Evolutionary conservation across 1,140 invertebrate species (phyloP).

Genomic region (Drosophila lacteicornis): DNA sequence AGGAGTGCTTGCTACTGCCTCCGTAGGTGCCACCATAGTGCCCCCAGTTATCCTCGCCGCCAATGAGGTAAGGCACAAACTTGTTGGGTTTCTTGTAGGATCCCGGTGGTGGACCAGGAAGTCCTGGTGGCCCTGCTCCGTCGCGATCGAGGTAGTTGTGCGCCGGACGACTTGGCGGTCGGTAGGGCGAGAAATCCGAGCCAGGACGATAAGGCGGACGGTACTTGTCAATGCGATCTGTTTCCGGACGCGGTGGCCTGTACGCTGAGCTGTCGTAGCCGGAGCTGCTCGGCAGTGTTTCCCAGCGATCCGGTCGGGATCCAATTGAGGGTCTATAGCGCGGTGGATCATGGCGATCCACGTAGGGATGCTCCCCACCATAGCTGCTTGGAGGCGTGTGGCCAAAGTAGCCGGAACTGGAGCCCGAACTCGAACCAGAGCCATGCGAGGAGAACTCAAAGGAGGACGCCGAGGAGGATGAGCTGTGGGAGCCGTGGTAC

Average conservation of each 20-base stretch:
- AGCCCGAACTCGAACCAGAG: slow-evolving; percentile 55
- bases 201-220: slow-evolving; percentile 74
- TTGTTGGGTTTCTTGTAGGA: slow-evolving; percentile 73
- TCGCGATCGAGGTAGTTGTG: slow-evolving; percentile 80
- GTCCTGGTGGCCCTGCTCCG: slow-evolving; percentile 46
- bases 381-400: slow-evolving; percentile 76
- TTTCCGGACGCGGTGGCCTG: slow-evolving; percentile 59
- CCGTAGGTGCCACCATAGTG: slow-evolving; percentile 85
- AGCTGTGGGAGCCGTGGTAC: slow-evolving; percentile 63
- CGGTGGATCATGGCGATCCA: slow-evolving; percentile 72
- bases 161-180: slow-evolving; percentile 56
- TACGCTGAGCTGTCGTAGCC: slow-evolving; percentile 73
- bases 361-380: slow-evolving; percentile 65
- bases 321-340: slow-evolving; percentile 5
- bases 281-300: slow-evolving; percentile 75
- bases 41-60: slow-evolving; percentile 71
- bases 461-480: slow-evolving; percentile 48
- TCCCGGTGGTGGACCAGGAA: background rate
- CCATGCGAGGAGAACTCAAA: slow-evolving; percentile 77
- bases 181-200: slow-evolving; percentile 71
- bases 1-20: slow-evolving; percentile 75
- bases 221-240: slow-evolving; percentile 74
- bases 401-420: slow-evolving; percentile 70
- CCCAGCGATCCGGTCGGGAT: slow-evolving; percentile 73
- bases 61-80: slow-evolving; percentile 81